These are phyloP conservation scores for Drosophila sulfurigaster DNA, from an alignment of 1,140 invertebrate species.

Conservation along the genomic window DNA sequence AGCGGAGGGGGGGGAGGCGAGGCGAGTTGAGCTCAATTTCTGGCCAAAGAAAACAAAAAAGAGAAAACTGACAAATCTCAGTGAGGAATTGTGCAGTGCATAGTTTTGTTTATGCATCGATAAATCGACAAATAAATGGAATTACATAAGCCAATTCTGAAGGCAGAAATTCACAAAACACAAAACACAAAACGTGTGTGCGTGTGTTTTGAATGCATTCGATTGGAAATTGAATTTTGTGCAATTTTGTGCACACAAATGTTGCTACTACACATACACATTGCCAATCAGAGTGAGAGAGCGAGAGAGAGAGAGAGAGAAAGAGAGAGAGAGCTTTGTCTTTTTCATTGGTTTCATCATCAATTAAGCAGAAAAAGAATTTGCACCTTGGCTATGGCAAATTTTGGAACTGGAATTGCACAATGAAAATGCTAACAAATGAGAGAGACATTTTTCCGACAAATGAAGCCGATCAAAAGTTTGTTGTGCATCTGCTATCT, in stretches of 20 bases:
- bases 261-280: constrained; percentile 2
- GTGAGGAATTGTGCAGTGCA: background rate
- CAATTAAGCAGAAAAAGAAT: constrained; percentile 22
- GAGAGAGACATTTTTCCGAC: background rate
- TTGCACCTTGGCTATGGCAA: constrained; percentile 3
- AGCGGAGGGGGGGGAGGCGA: too few species aligned
- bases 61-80: too few species aligned
- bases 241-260: constrained; percentile 14
- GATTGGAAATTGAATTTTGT: constrained; percentile 47
- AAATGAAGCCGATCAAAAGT: constrained; percentile 11
- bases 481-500: constrained; percentile 1
- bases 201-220: constrained; percentile 50
- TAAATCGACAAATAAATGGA: background rate
- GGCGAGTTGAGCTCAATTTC: too few species aligned
- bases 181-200: constrained; percentile 36
- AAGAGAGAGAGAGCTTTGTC: background rate
- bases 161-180: too few species aligned
- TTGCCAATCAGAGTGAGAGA: constrained; percentile 15
- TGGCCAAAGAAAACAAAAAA: too few species aligned
- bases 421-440: too few species aligned
- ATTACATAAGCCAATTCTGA: constrained; percentile 19
- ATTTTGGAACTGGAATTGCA: too few species aligned
- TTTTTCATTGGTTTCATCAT: constrained; percentile 16
- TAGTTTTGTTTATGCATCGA: background rate
- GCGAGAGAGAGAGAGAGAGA: too few species aligned